A percentile compares a stretch with the other conserved stretches of the same genome.
Conservation (phyloP, 1,140 invertebrate genomes). For the Odontomachus brunneus region DNA sequence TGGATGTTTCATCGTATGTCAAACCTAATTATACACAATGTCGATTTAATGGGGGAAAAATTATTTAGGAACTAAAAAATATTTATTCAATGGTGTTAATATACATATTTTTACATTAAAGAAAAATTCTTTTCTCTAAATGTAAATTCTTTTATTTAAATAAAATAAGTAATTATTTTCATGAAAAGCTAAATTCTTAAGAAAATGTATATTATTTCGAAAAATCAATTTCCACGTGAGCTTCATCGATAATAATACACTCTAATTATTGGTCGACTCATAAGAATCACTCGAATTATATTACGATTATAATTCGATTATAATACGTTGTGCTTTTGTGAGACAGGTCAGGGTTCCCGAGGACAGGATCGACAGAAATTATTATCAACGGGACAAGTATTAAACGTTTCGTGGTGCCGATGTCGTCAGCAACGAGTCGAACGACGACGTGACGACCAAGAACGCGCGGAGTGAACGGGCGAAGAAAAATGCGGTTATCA, state of each 20-base stretch:
- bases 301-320: slow-evolving; percentile 20
- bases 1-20: background rate
- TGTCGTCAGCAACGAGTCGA: background rate
- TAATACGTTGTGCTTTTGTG: slow-evolving; percentile 24
- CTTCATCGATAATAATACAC: no score
- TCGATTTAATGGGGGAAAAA: no score
- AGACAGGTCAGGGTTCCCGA: slow-evolving; percentile 18
- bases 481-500: slow-evolving; percentile 67
- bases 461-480: background rate
- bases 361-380: background rate
- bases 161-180: no score
- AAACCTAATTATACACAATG: background rate
- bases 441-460: background rate
- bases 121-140: no score
- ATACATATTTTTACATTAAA: no score
- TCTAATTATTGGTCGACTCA: background rate
- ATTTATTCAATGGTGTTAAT: no score
- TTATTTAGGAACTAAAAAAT: no score
- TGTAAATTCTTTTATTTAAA: no score
- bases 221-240: no score
- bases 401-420: slow-evolving; percentile 30
- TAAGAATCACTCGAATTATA: background rate
- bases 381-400: slow-evolving; percentile 63
- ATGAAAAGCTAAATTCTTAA: no score
- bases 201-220: no score